A percentile compares a stretch with the other conserved stretches of the same genome.
Conservation (phyloP, 2,113 vertebrate genomes). For the Pseudolaguvia tuberculata region DNA sequence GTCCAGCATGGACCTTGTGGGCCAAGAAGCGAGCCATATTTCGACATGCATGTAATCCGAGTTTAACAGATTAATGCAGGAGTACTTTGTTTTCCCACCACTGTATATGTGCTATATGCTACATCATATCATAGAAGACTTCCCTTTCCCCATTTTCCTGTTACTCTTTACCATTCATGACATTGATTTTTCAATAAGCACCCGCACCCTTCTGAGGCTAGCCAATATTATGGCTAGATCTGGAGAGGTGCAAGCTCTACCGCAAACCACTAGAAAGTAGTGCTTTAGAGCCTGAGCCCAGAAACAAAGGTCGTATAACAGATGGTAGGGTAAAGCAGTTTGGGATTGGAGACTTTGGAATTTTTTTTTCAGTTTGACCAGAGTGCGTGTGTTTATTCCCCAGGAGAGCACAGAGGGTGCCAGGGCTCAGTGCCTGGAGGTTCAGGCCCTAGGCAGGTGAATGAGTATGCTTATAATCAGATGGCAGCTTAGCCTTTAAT, state of each 20-base stretch:
- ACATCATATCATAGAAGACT: slow-evolving; percentile 96
- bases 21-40: slow-evolving; percentile 44
- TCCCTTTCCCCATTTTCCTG: slow-evolving; percentile 95
- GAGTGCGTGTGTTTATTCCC: slow-evolving; percentile 59
- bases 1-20: slow-evolving; percentile 50
- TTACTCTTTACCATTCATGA: slow-evolving; percentile 98
- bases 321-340: slow-evolving; percentile 19
- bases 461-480: slow-evolving; percentile 69
- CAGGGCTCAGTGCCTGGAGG: slow-evolving; percentile 51
- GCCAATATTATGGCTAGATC: slow-evolving; percentile 60
- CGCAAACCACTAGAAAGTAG: slow-evolving; percentile 27
- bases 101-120: slow-evolving; percentile 92
- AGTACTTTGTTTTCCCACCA: slow-evolving; percentile 85
- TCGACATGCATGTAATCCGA: slow-evolving; percentile 66
- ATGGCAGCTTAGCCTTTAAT: slow-evolving; percentile 66
- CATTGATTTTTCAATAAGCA: slow-evolving; percentile 99
- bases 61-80: slow-evolving; percentile 68
- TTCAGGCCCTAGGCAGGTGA: slow-evolving; percentile 62
- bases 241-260: not conserved
- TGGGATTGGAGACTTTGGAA: slow-evolving; percentile 28
- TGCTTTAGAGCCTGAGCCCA: not conserved
- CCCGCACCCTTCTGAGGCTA: slow-evolving; percentile 85
- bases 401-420: slow-evolving; percentile 54
- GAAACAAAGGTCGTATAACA: slow-evolving; percentile 11
- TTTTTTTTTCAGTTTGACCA: slow-evolving; percentile 47